Base-by-base conservation (phyloP, 2,113 vertebrate genomes). In the Carassius gibelio region DNA sequence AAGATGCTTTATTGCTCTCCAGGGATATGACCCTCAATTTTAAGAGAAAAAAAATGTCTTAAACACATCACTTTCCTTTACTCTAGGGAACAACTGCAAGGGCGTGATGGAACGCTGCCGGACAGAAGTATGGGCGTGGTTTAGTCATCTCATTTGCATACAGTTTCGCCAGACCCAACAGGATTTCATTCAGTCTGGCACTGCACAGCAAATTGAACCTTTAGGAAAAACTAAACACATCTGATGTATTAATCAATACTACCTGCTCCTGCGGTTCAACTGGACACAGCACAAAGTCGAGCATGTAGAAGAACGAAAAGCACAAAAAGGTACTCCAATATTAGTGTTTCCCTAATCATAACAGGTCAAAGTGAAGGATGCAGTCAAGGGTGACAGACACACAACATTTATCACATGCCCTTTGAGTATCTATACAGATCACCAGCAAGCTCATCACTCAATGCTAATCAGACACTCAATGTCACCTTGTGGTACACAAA, bases 401-500 rank as follows among this genome's bases (percentile, higher is more conserved):
- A 8, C 64, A 84, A 50, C 50, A n/a, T 69, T 71, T n/a, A 69
- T 61, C 30, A 26, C 62, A 15, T 76, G 69, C 23, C 71, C 66
- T 74, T 38, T 15, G 42, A 55, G 26, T 61, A 78, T 66, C 55
- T 85, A 82, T 19, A 68, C 61, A 42, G 72, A 77, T 68, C 61
- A n/a, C n/a, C 9, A 61, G 74, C 55, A 72, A 82, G 55, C 87
- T 45, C 74, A 78, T 85, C 83, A 83, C 64, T 72, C 55, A 74
- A 59, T 38, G n/a, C 61, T 82, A 88, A 82, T 81, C n/a, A 85
- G 64, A 74, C 50, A 50, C 26, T 52, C n/a, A 77, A 85, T 62
- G 78, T 88, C 83, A 87, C 78, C 86, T 82, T 82, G 62, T 50
- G 36, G 1, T 14, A 69, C 36, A 71, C 42, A 85, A 61, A 69